These are phyloP conservation scores for Heteromyza rotundicornis DNA, from an alignment of 2,888 invertebrate species.

Conservation along the genomic window DNA sequence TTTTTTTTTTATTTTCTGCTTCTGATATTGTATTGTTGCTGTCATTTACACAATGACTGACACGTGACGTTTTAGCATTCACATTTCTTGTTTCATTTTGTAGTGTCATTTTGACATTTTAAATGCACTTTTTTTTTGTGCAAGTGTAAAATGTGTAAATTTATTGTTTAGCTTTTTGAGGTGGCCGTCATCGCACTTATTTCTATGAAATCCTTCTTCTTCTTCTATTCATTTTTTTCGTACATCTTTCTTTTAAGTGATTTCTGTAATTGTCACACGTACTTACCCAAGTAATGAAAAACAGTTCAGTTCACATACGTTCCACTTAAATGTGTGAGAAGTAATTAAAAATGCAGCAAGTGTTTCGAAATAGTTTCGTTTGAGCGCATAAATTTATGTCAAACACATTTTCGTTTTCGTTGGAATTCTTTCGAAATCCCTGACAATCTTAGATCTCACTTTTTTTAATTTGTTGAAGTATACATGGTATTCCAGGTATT, in stretches of 20 bases:
- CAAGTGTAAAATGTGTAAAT: too few species aligned
- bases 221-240: not conserved
- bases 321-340: not conserved
- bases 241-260: not conserved
- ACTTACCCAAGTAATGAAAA: not conserved
- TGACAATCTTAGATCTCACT: too few species aligned
- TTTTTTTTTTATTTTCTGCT: not conserved
- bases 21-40: not conserved
- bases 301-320: not conserved
- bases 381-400: too few species aligned
- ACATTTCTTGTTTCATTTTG: not conserved
- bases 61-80: constrained; percentile 3
- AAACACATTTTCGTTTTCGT: too few species aligned
- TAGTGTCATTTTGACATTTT: constrained; percentile 4
- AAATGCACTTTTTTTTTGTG: constrained; percentile 5
- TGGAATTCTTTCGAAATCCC: too few species aligned
- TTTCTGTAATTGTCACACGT: not conserved
- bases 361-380: too few species aligned
- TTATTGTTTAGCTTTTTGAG: too few species aligned
- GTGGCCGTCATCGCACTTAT: not conserved
- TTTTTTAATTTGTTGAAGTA: too few species aligned
- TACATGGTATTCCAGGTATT: too few species aligned
- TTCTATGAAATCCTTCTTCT: not conserved
- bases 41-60: not conserved
- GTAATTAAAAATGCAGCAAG: not conserved